Conservation (phyloP, 1,140 invertebrate species). For the Dendrolimus punctatus region DNA sequence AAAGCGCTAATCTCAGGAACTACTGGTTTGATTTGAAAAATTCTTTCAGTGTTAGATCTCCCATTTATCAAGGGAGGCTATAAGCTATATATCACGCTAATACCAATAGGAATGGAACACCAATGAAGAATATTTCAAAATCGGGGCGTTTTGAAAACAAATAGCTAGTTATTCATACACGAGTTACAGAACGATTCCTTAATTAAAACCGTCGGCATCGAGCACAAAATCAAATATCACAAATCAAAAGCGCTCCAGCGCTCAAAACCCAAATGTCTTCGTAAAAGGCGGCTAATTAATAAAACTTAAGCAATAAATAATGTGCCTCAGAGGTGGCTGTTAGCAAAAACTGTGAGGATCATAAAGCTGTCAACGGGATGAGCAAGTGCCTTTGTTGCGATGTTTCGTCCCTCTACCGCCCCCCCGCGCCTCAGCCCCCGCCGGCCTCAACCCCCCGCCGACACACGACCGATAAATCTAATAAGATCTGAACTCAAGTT, state of each 20-base stretch:
- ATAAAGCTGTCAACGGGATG: slow-evolving; percentile 60
- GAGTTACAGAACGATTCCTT: not conserved
- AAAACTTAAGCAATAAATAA: slow-evolving; percentile 63
- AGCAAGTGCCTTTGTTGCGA: slow-evolving; percentile 61
- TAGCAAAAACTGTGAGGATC: slow-evolving; percentile 66
- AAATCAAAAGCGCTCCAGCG: slow-evolving; percentile 6
- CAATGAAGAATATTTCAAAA: too few species aligned
- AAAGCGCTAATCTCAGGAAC: too few species aligned
- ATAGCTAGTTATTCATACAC: too few species aligned
- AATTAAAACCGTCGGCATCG: slow-evolving; percentile 18
- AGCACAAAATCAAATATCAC: slow-evolving; percentile 28
- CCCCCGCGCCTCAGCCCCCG: slow-evolving; percentile 14
- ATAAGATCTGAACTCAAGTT: too few species aligned
- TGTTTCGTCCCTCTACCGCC: slow-evolving; percentile 42
- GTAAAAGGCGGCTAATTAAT: slow-evolving; percentile 60
- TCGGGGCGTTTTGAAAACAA: too few species aligned
- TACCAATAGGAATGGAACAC: too few species aligned
- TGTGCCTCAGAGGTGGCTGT: slow-evolving; percentile 39
- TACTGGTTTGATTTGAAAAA: too few species aligned
- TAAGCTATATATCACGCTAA: too few species aligned
- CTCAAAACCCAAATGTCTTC: slow-evolving; percentile 6
- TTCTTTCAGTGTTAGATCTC: too few species aligned
- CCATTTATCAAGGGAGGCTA: too few species aligned
- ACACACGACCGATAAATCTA: too few species aligned
- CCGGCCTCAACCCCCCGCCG: not conserved